Conservation (phyloP, 1,140 invertebrate species). For the Leptopilina clavipes region DNA sequence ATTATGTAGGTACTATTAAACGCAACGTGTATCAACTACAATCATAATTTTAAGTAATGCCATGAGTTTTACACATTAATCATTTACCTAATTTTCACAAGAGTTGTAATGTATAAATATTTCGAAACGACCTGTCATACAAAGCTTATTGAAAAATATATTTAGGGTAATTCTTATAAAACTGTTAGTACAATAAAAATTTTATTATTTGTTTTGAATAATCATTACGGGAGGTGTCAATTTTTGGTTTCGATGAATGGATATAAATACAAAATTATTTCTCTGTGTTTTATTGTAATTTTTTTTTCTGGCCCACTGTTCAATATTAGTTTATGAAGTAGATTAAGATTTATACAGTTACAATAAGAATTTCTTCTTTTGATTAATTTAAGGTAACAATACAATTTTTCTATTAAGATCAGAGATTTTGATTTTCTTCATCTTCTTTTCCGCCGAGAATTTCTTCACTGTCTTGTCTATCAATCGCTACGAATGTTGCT, state of each 20-base stretch:
- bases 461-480: constrained; percentile 75
- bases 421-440: constrained; percentile 67
- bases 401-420: constrained; percentile 51
- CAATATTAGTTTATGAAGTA: neutral
- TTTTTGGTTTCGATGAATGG: neutral
- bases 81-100: neutral
- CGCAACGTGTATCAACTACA: neutral
- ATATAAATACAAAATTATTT: neutral
- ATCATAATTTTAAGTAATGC: neutral
- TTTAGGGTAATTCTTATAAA: too few species aligned
- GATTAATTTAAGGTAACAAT: neutral
- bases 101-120: neutral
- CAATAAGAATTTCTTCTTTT: neutral
- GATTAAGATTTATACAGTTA: neutral
- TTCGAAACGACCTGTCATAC: too few species aligned
- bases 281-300: neutral
- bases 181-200: too few species aligned
- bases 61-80: neutral
- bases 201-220: too few species aligned
- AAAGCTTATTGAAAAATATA: too few species aligned
- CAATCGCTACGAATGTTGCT: constrained; percentile 87
- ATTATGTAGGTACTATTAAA: too few species aligned
- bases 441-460: constrained; percentile 67
- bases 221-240: too few species aligned
- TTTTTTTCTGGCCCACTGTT: neutral